Evolutionary conservation across 1,140 invertebrate species (phyloP).

Genomic region (Drosophila nikananu): DNA sequence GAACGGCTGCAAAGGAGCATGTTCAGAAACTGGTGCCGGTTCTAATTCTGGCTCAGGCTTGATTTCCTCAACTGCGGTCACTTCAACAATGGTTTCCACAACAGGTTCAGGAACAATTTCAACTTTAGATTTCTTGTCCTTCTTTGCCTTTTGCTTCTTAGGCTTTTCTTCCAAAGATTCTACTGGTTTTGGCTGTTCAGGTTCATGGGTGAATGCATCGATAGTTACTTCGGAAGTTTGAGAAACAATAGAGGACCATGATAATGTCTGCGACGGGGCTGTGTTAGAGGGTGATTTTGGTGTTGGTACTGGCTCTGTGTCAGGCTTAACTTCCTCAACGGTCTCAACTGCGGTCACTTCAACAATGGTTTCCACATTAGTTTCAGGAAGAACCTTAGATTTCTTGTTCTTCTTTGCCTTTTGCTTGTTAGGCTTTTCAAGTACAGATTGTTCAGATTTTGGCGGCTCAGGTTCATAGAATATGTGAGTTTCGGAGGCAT

Average conservation of each 20-base stretch:
- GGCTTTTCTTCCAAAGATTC: conserved; percentile 1
- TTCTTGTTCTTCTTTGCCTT: conserved; percentile 56
- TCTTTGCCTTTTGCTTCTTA: conserved; percentile 46
- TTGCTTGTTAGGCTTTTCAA: conserved; percentile 20
- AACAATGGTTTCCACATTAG: neutral
- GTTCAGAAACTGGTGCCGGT: too few relatives aligned
- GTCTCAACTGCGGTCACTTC: too few relatives aligned
- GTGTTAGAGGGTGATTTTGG: too few relatives aligned
- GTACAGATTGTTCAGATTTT: neutral
- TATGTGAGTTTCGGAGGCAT: neutral
- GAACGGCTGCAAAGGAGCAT: too few relatives aligned
- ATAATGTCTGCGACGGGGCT: neutral
- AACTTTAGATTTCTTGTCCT: conserved; percentile 35
- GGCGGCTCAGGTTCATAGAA: neutral
- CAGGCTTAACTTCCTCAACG: neutral
- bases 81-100: neutral
- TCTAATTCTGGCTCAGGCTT: neutral
- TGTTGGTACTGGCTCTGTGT: neutral
- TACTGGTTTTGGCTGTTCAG: neutral
- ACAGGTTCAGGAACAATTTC: neutral
- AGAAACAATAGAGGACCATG: conserved; percentile 29
- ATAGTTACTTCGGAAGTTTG: conserved; percentile 12
- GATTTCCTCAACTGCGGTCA: neutral
- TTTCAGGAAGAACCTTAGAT: neutral
- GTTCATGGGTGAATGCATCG: neutral